These are phyloP conservation scores for Helicorthomorpha holstii DNA, from an alignment of 1,140 invertebrate species.

Conservation along the genomic window DNA sequence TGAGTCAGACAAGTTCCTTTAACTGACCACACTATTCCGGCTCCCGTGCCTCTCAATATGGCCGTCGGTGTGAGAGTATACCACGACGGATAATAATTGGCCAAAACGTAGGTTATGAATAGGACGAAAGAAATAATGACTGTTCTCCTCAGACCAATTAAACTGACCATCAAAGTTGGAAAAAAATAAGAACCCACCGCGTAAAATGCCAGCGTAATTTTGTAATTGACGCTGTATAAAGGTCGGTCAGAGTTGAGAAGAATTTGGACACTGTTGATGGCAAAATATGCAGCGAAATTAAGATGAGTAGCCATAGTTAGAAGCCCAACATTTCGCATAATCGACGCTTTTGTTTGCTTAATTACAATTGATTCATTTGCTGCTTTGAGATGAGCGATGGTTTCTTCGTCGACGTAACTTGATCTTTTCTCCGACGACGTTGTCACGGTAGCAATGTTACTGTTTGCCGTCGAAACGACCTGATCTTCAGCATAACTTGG, in stretches of 20 bases:
- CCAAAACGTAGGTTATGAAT: background rate
- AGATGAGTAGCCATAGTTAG: background rate
- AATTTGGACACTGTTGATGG: background rate
- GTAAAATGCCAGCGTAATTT: background rate
- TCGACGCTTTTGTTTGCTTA: no score
- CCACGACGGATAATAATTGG: background rate
- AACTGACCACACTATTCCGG: background rate
- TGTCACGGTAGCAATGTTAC: no score
- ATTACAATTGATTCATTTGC: no score
- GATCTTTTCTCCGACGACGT: no score
- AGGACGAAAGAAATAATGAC: background rate
- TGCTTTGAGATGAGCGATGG: no score
- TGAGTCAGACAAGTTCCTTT: background rate
- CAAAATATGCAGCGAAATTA: background rate
- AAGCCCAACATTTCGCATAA: background rate
- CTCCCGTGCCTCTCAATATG: background rate
- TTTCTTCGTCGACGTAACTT: no score
- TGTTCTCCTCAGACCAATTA: background rate
- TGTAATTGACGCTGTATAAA: background rate
- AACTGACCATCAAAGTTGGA: background rate
- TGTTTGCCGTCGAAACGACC: no score
- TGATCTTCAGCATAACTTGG: no score
- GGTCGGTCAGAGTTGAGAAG: background rate
- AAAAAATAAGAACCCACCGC: background rate
- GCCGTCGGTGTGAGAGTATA: background rate